phyloP scores from a whole-genome alignment of 2,888 invertebrate genomes.

The Synanthedon andrenaeformis region DNA sequence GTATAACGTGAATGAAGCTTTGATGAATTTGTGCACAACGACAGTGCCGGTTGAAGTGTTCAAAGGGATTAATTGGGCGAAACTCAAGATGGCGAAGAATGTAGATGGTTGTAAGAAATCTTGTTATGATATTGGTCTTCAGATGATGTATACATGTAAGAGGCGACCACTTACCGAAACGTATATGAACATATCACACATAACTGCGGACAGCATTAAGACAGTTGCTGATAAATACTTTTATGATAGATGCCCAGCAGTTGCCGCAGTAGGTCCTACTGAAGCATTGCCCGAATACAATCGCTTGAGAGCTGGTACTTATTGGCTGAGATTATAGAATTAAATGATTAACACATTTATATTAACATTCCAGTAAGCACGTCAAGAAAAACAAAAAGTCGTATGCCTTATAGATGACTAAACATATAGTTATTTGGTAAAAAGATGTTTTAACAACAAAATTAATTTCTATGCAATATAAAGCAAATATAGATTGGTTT shows the following conservation, averaged over 20 bases:
- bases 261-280: slow-evolving; percentile 50
- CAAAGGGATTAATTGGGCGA: slow-evolving; percentile 36
- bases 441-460: no score
- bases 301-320: slow-evolving; percentile 35
- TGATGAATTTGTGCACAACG: slow-evolving; percentile 44
- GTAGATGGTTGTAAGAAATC: slow-evolving; percentile 28
- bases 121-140: slow-evolving; percentile 40
- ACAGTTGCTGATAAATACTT: slow-evolving; percentile 26
- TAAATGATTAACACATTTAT: no score
- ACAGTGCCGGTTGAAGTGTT: slow-evolving; percentile 26
- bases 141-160: slow-evolving; percentile 30
- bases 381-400: no score
- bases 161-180: slow-evolving; percentile 18
- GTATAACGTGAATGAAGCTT: slow-evolving; percentile 34
- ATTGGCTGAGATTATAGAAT: slow-evolving; percentile 40
- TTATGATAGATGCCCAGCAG: slow-evolving; percentile 50
- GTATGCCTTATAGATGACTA: no score
- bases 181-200: slow-evolving; percentile 2
- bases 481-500: no score
- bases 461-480: no score
- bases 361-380: no score
- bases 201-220: slow-evolving; percentile 7
- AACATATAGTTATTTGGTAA: no score
- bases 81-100: slow-evolving; percentile 26
- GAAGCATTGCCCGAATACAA: slow-evolving; percentile 51